Evolutionary conservation across 2,113 vertebrate genomes (phyloP).

Genomic region (Vicugna pacos): DNA sequence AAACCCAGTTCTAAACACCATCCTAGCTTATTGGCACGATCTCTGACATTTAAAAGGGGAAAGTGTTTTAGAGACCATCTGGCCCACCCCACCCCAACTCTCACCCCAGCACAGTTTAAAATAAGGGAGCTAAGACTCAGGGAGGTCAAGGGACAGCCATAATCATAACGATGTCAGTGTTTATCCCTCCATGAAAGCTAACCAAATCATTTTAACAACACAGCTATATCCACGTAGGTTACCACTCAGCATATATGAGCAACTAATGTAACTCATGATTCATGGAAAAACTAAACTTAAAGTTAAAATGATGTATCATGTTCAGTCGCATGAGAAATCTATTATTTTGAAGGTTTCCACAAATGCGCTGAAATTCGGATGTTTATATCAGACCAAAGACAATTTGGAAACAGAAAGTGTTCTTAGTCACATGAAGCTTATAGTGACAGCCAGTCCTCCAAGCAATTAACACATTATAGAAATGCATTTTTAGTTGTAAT

Average conservation of each 20-base stretch:
- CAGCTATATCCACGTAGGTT: not conserved
- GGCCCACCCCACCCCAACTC: accelerated
- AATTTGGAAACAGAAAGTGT: constrained; percentile 22
- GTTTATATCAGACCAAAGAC: not conserved
- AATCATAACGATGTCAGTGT: not conserved
- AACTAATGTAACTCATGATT: not conserved
- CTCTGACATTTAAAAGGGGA: not conserved
- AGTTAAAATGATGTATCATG: not conserved
- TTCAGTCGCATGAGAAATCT: not conserved
- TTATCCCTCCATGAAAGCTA: not conserved
- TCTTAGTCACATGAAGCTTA: not conserved
- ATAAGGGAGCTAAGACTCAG: not conserved
- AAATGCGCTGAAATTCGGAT: not conserved
- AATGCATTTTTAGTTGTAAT: not conserved
- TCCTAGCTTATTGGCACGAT: not conserved
- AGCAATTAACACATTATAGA: not conserved
- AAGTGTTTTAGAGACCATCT: not conserved
- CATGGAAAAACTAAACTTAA: not conserved
- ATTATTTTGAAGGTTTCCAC: not conserved
- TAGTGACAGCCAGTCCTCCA: not conserved
- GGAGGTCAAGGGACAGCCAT: not conserved
- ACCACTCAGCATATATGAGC: not conserved
- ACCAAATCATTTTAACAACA: not conserved
- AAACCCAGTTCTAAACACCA: not conserved
- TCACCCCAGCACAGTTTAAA: not conserved